These are phyloP conservation scores for Atrichornis clamosus DNA, from an alignment of 2,113 vertebrate genomes.

Conservation along the genomic window DNA sequence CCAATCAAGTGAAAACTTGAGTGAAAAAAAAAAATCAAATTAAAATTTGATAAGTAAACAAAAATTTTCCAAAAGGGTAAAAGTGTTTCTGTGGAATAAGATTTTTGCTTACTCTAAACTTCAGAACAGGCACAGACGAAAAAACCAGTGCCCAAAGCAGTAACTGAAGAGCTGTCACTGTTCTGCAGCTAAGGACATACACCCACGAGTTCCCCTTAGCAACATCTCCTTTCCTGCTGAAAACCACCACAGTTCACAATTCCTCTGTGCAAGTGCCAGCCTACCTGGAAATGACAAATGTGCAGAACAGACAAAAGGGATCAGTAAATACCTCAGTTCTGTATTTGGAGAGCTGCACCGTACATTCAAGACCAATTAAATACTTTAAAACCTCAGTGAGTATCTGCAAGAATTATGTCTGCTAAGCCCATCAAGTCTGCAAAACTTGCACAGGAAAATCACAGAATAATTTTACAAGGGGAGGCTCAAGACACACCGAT, in stretches of 20 bases:
- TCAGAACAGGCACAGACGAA: background rate
- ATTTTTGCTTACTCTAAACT: background rate
- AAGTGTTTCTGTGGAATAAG: background rate
- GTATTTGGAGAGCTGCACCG: background rate
- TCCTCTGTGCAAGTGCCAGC: background rate
- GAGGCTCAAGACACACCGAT: background rate
- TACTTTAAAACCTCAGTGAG: background rate
- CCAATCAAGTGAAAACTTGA: background rate
- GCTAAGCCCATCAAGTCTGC: background rate
- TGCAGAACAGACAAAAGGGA: background rate
- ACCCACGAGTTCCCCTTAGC: background rate
- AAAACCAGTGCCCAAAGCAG: background rate
- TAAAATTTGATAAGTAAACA: background rate
- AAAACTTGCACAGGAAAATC: background rate
- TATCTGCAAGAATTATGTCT: background rate
- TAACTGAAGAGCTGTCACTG: background rate
- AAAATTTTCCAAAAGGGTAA: background rate
- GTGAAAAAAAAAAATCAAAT: background rate
- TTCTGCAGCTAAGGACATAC: background rate
- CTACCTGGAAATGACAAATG: background rate
- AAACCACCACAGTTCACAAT: background rate
- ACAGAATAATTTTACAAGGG: background rate
- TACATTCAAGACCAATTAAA: background rate
- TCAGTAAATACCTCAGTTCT: background rate
- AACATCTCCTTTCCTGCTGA: background rate